These are phyloP conservation scores for Parazoanthus darwini DNA, from an alignment of 92 coral and sea anemone species.

Conservation along the genomic window DNA sequence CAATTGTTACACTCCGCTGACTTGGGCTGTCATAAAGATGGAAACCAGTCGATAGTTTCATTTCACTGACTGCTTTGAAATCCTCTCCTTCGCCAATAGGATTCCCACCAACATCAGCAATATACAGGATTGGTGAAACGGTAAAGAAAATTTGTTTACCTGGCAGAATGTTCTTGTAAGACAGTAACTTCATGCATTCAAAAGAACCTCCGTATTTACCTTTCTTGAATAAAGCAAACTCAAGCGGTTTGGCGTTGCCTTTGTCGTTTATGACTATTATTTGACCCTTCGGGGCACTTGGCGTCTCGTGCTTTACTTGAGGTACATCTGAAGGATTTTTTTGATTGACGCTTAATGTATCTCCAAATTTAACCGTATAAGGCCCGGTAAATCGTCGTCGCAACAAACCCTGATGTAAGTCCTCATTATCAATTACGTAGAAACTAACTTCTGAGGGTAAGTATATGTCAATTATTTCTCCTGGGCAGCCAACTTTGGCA, in stretches of 20 bases:
- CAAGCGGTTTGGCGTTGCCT: conserved; percentile 14
- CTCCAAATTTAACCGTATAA: neutral
- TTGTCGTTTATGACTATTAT: neutral
- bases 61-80: conserved; percentile 19
- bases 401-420: neutral
- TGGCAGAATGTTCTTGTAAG: neutral
- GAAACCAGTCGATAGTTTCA: neutral
- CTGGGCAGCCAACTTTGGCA: neutral
- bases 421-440: neutral
- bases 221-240: conserved; percentile 19
- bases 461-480: neutral
- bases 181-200: conserved; percentile 1
- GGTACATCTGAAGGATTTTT: conserved; percentile 5
- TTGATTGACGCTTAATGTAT: neutral
- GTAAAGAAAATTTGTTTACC: neutral
- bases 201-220: neutral
- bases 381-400: conserved; percentile 5
- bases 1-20: neutral
- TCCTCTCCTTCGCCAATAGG: neutral
- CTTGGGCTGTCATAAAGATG: too few species aligned
- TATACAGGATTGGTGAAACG: neutral
- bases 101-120: conserved; percentile 4
- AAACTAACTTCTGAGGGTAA: conserved; percentile 13
- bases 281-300: neutral
- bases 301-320: neutral